Base-by-base conservation (phyloP, 2,113 vertebrate genomes). In the Vulpes ferrilata region DNA sequence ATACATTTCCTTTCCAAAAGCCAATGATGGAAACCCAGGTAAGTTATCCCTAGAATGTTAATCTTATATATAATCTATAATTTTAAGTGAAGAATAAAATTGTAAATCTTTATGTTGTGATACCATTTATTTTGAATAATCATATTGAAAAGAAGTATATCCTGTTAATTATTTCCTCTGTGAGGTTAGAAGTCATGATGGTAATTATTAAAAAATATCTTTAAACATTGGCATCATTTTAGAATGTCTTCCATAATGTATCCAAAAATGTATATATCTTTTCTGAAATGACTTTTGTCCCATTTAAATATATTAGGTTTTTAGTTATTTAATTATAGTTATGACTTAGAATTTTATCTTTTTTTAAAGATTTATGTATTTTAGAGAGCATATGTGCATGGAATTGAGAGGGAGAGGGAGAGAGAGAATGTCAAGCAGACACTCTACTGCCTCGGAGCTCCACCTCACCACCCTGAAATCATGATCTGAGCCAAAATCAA, bases 1-100 rank as follows among this genome's bases (percentile, higher is more conserved):
- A 99, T 98, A 99, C 99, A 17, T 99, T 99, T 97, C 99, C 99
- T 92, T 99, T 99, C 90, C 99, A 99, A 98, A 99, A 99, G 69
- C 99, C 99, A 30, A 99, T 99, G 97, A 99, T 99, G 99, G 99
- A 99, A 99, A 99, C 99, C 27, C 99, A 99, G 99, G 99, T 99
- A 94, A 59, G 86, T 93, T 88, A 90, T 67, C 78, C 30, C 67
- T 6, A 60, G 35, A 90, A 73, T 69, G 64, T 12, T 81, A n/a
- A 81, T 17, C 13, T 57, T 85, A 85, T 51, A n/a, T 48, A 7
- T 95, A 25, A 82, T 89, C 73, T 76, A 27, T 76, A 67, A 48
- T 93, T 76, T 90, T 92, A 85, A 86, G 22, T 95, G 35, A 82
- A 96, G 16, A 73, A 62, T 67, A 76, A 48, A 65, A 60, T 59